Evolutionary conservation across 2,113 vertebrate genomes (phyloP).

Genomic region (Myotis lucifugus): DNA sequence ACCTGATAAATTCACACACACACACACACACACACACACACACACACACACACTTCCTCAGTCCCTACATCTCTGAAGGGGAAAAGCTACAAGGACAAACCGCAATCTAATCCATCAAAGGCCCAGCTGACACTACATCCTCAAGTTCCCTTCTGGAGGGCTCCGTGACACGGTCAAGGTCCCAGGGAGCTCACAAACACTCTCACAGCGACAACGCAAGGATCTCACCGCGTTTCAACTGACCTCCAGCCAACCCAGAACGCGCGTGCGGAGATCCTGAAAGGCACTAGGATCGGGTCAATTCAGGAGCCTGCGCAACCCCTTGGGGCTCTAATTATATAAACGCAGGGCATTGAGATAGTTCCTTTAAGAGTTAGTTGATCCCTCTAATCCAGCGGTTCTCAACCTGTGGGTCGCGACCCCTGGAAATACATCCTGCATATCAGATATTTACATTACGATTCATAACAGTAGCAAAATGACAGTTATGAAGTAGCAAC

Average conservation of each 20-base stretch:
- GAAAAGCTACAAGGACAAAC: slow-evolving; percentile 59
- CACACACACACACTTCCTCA: not conserved
- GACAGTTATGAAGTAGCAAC: too few species aligned
- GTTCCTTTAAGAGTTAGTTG: not conserved
- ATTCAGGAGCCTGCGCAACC: slow-evolving; percentile 13
- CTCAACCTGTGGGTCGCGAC: too few species aligned
- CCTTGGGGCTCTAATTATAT: slow-evolving; percentile 29
- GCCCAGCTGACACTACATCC: not conserved
- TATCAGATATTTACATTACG: too few species aligned
- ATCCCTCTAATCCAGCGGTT: not conserved
- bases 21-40: not conserved
- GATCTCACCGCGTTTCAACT: not conserved
- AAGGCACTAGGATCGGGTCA: slow-evolving; percentile 58
- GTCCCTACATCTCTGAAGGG: not conserved
- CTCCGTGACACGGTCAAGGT: slow-evolving; percentile 7
- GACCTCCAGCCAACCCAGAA: not conserved
- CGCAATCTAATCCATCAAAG: slow-evolving; percentile 24
- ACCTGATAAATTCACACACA: not conserved
- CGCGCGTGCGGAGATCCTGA: slow-evolving; percentile 60
- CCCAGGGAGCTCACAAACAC: not conserved
- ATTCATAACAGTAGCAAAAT: too few species aligned
- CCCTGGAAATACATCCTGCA: too few species aligned
- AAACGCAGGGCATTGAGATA: not conserved
- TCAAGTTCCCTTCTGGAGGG: slow-evolving; percentile 8
- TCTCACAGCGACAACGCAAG: not conserved